Evolutionary conservation across 2,113 vertebrate species (phyloP), one percentile per base, ranked within the genome.

Genomic region (Isichthys henryi): DNA sequence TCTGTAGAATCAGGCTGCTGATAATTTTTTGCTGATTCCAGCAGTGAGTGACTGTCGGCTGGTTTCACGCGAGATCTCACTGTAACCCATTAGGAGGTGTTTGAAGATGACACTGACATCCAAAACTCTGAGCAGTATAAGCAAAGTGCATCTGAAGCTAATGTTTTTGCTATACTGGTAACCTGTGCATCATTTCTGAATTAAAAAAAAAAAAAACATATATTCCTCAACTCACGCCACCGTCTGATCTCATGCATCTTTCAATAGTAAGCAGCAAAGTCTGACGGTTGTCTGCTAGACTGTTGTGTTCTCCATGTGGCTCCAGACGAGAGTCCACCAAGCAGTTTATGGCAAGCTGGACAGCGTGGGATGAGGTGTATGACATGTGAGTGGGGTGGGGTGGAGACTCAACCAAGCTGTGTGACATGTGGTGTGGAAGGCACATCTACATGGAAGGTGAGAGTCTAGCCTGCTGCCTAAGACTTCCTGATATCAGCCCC

Each of bases 301-400:
- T 80, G 74, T 83, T 48, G 17, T 46, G 21, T 86, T 66, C 70
- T 91, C 87, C 66, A 62, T 2, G n/a, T 39, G 27, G 56, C 53
- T 58, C 88, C 70, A 70, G 39, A 87, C 45, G 86, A 39, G 80
- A 82, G 87, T 89, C 45, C 50, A 87, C 88, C 88, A 83, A 66
- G 86, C 88, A 46, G 31, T 53, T 70, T 86, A 88, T 85, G 89
- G 88, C 74, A 91, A 88, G 88, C 87, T 53, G 88, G 53, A 74
- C 23, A 56, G 84, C n/a, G 1, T 88, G 85, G 35, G 35, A 21
- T 43, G 49, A 77, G 50, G 74, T 85, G 87, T 90, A 35, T 89
- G 80, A 88, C 31, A 31, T 85, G 90, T 13, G 85, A 48, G 53
- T 43, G 91, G 58, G 49, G n/a, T 88, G 46, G 21, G 43, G 86